Evolutionary conservation across 2,797 vertebrate species (phyloP).

Genomic region (Diceros bicornis): DNA sequence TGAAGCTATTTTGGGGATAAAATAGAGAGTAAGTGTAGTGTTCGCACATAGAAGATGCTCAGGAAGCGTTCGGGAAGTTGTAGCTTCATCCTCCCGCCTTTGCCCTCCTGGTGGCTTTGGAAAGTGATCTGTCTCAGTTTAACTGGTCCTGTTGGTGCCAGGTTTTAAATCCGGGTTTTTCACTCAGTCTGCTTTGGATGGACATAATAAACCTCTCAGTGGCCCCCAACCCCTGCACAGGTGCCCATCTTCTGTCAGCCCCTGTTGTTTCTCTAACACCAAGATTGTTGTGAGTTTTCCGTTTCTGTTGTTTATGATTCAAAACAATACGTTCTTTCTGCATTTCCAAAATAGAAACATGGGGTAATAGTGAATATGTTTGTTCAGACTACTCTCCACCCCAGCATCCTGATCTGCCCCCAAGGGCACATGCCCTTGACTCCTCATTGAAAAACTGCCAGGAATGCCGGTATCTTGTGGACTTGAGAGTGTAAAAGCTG

Average conservation of each 20-base stretch:
- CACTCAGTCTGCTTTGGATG: not conserved
- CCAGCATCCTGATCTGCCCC: not conserved
- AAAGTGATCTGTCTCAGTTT: not conserved
- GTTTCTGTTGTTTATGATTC: not conserved
- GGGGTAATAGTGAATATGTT: not conserved
- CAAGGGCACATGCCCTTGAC: rapidly evolving
- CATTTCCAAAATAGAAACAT: not conserved
- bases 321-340: not conserved
- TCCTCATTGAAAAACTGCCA: not conserved
- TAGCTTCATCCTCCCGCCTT: rapidly evolving
- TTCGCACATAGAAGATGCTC: not conserved
- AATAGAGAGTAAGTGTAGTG: not conserved
- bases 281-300: not conserved
- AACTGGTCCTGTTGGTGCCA: not conserved
- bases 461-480: rapidly evolving
- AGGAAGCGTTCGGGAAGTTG: rapidly evolving
- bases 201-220: too few species aligned
- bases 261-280: not conserved
- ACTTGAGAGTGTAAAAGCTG: not conserved
- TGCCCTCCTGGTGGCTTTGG: not conserved
- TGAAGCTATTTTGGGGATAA: not conserved
- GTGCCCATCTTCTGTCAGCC: not conserved
- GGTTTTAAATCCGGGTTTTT: not conserved
- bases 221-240: rapidly evolving
- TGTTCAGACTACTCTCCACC: not conserved